phyloP scores from a whole-genome alignment of 2,888 invertebrate genomes.

The Harpagoxenus sublaevis region DNA sequence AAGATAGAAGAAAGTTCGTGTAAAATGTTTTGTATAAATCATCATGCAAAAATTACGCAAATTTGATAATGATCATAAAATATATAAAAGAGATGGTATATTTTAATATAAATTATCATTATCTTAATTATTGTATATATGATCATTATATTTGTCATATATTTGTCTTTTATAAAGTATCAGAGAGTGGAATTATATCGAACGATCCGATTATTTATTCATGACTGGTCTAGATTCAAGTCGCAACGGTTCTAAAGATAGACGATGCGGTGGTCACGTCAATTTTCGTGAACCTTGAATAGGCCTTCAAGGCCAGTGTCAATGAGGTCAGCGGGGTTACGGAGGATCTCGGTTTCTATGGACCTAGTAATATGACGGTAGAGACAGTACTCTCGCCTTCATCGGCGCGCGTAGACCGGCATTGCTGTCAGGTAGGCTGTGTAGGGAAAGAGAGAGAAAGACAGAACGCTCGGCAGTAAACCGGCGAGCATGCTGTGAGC shows the following conservation, averaged over 20 bases:
- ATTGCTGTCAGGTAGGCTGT: slow-evolving; percentile 10
- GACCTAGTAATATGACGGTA: slow-evolving; percentile 19
- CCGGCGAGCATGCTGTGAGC: background rate
- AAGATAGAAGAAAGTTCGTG: background rate
- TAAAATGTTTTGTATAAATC: background rate
- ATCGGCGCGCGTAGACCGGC: slow-evolving; percentile 13
- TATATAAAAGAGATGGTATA: background rate
- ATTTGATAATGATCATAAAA: background rate
- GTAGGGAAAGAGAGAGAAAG: background rate
- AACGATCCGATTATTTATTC: background rate
- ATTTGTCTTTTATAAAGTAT: background rate
- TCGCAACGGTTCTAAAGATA: slow-evolving; percentile 5
- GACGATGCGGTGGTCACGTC: background rate
- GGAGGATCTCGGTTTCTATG: slow-evolving; percentile 47
- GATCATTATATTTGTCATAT: background rate
- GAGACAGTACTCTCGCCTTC: slow-evolving; percentile 33
- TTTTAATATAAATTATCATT: background rate
- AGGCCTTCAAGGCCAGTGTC: slow-evolving; percentile 70
- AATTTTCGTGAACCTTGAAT: slow-evolving; percentile 58
- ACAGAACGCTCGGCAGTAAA: slow-evolving; percentile 12
- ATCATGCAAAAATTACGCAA: background rate
- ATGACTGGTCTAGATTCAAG: background rate
- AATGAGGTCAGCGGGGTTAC: slow-evolving; percentile 53
- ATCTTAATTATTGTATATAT: background rate
- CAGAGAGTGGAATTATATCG: background rate